Evolutionary conservation across 2,113 vertebrate genomes (phyloP).

Genomic region (Bufo bufo): DNA sequence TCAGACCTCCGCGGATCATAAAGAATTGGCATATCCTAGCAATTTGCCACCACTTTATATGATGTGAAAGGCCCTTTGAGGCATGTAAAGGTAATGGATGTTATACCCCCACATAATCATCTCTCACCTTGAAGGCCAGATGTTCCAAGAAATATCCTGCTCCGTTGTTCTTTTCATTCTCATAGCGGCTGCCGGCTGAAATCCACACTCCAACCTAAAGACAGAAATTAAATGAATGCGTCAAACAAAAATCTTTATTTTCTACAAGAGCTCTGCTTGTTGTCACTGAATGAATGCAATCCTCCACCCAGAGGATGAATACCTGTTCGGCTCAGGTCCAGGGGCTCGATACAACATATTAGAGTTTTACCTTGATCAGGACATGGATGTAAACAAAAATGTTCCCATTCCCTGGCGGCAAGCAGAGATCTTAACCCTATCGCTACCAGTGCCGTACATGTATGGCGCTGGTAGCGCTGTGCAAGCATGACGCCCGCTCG

Average conservation of each 20-base stretch:
- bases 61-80: too few relatives aligned
- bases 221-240: background rate
- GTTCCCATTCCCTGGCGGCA: background rate
- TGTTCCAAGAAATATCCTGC: conserved; percentile 90
- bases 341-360: background rate
- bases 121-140: conserved; percentile 89
- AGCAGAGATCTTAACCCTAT: background rate
- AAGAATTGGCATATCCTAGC: too few relatives aligned
- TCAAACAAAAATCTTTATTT: background rate
- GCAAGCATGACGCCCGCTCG: too few relatives aligned
- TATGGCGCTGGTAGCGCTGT: too few relatives aligned
- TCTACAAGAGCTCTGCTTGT: background rate
- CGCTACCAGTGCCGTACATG: too few relatives aligned
- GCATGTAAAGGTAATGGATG: too few relatives aligned
- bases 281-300: background rate
- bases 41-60: too few relatives aligned
- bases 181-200: conserved; percentile 84
- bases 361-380: background rate
- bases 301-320: background rate
- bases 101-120: background rate
- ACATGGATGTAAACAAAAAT: background rate
- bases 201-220: conserved; percentile 92
- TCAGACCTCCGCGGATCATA: too few relatives aligned
- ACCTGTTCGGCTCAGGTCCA: background rate
- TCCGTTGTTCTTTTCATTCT: conserved; percentile 86